Conservation (phyloP, 2,113 vertebrate genomes). For the Trichomycterus rosablanca region DNA sequence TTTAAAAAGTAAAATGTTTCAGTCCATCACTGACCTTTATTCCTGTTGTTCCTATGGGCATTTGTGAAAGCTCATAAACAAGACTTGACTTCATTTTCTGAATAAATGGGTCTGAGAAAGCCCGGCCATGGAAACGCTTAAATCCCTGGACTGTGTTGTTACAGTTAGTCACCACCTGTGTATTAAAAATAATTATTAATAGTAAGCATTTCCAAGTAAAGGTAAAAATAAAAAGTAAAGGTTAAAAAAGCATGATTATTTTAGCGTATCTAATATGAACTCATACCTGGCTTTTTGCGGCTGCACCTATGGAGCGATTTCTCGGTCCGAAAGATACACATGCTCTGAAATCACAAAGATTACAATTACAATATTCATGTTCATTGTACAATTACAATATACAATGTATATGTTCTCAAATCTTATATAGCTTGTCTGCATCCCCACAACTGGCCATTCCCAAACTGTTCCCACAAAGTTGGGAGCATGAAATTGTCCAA, state of each 20-base stretch:
- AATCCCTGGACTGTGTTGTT: constrained; percentile 97
- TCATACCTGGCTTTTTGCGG: constrained; percentile 94
- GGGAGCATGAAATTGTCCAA: too few species aligned
- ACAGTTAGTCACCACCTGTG: constrained; percentile 89
- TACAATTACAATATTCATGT: too few species aligned
- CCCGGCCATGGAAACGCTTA: constrained; percentile 93
- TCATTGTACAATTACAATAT: too few species aligned
- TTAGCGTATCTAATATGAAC: too few species aligned
- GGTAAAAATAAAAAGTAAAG: too few species aligned
- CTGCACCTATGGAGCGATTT: constrained; percentile 90
- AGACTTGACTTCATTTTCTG: constrained; percentile 81
- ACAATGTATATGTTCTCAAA: too few species aligned
- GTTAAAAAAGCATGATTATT: too few species aligned
- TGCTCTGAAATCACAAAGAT: constrained; percentile 66
- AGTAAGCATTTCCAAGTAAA: not conserved
- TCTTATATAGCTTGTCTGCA: too few species aligned
- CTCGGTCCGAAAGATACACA: constrained; percentile 92
- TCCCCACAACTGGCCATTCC: too few species aligned
- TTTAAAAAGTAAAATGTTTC: too few species aligned
- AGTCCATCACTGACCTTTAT: constrained; percentile 87
- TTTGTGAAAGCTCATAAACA: constrained; percentile 87
- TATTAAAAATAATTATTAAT: not conserved
- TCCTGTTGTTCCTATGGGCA: constrained; percentile 85
- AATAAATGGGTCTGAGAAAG: constrained; percentile 90
- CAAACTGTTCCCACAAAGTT: too few species aligned